phyloP scores from a whole-genome alignment of 2,888 invertebrate genomes.

The Chrysopilus asiliformis region DNA sequence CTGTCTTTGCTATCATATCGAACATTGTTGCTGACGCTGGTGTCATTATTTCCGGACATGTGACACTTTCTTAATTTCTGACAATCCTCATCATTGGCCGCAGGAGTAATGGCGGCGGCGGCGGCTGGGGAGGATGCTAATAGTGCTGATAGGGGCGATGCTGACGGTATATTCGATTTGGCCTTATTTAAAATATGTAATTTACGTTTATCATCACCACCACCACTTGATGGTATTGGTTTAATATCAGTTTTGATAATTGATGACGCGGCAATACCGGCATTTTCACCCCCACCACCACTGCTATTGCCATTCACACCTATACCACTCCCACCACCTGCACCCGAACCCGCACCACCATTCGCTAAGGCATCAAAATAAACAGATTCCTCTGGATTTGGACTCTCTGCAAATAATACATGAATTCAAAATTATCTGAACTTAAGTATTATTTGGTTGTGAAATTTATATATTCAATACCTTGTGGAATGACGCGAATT shows the following conservation, averaged over 20 bases:
- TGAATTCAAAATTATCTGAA: background rate
- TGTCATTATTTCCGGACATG: too few species aligned
- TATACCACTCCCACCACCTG: slow-evolving; percentile 33
- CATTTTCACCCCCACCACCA: slow-evolving; percentile 18
- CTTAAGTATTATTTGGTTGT: background rate
- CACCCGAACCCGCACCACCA: slow-evolving; percentile 29
- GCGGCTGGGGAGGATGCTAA: background rate
- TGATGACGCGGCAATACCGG: slow-evolving; percentile 2
- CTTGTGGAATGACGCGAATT: slow-evolving; percentile 57
- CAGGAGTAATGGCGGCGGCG: background rate
- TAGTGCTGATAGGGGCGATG: background rate
- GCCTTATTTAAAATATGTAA: too few species aligned
- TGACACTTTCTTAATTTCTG: too few species aligned
- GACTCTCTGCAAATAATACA: slow-evolving; percentile 32
- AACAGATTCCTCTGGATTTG: slow-evolving; percentile 59
- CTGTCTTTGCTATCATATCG: too few species aligned
- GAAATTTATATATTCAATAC: slow-evolving; percentile 9
- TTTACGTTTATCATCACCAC: background rate
- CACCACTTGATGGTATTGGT: background rate
- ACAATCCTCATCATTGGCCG: too few species aligned
- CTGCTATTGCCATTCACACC: background rate
- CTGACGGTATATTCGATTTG: background rate
- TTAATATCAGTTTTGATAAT: slow-evolving; percentile 4
- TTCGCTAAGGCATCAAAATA: slow-evolving; percentile 72
- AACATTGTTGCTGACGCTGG: background rate